Conservation (phyloP, 1,140 invertebrate genomes). For the Semibalanus balanoides region DNA sequence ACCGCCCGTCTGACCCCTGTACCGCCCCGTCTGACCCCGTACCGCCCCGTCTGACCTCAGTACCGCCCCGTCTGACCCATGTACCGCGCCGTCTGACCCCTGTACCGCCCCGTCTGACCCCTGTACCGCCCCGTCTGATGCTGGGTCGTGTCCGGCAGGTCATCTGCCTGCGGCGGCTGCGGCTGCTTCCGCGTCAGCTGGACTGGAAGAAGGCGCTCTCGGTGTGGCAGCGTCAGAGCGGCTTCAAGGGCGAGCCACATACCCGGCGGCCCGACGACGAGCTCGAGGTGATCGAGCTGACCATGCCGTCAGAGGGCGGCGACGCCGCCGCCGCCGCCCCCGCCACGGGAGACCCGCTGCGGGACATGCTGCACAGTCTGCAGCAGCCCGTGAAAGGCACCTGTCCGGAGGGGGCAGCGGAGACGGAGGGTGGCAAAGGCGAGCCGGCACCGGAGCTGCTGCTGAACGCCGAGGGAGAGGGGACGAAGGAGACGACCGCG, state of each 20-base stretch:
- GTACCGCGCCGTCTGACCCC: too few species aligned
- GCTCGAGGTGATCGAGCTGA: background rate
- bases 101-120: too few species aligned
- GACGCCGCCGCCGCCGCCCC: too few species aligned
- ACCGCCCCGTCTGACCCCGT: too few species aligned
- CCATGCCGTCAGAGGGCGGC: too few species aligned
- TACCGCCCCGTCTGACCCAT: too few species aligned
- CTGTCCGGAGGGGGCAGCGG: too few species aligned
- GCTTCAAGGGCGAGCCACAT: background rate
- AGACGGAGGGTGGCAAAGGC: background rate
- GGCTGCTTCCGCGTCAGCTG: background rate
- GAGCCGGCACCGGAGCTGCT: background rate
- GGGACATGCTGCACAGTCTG: background rate
- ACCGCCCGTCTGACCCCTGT: too few species aligned
- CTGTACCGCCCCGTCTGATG: too few species aligned
- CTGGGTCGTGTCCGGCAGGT: background rate
- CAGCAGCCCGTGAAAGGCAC: background rate
- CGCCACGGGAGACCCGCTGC: too few species aligned
- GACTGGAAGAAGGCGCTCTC: background rate
- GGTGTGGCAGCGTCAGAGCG: background rate
- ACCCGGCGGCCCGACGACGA: background rate
- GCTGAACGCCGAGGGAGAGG: background rate
- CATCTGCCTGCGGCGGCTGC: background rate
- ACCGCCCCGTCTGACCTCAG: too few species aligned
- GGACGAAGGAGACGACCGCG: background rate